Percentiles rank a stretch among this genome's conserved stretches.
These are phyloP conservation scores for Trissonchulus latispiculum DNA, from an alignment of 2,888 invertebrate genomes.

Conservation along the genomic window DNA sequence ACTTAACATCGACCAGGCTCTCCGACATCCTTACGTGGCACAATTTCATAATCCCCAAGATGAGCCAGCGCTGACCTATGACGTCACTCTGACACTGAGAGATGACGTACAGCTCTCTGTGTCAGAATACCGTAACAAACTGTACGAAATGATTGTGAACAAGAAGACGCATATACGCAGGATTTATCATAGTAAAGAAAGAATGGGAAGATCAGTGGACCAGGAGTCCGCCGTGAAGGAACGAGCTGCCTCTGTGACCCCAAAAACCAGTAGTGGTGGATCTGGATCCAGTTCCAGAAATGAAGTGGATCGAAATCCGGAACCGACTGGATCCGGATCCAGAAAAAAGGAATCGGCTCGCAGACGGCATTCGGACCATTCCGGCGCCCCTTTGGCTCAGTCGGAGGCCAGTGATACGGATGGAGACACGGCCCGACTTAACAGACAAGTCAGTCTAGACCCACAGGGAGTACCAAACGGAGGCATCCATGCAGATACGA, in stretches of 20 bases:
- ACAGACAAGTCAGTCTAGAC: not conserved
- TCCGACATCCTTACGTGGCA: conserved; percentile 73
- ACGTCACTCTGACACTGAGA: conserved; percentile 69
- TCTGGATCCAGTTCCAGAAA: too few species aligned
- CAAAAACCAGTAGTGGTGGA: too few species aligned
- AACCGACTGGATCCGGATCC: not conserved
- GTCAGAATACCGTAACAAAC: conserved; percentile 51
- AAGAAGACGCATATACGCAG: conserved; percentile 39
- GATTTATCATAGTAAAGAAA: conserved; percentile 33
- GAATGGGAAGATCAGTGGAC: not conserved
- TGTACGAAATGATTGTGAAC: conserved; percentile 63
- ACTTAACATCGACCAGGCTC: conserved; percentile 71
- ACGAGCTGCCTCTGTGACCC: not conserved
- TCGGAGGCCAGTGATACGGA: conserved; percentile 21
- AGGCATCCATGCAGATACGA: not conserved
- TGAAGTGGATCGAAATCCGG: too few species aligned
- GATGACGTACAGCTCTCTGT: conserved; percentile 83
- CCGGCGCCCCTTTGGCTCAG: conserved; percentile 29
- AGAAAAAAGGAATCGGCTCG: not conserved
- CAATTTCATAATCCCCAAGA: conserved; percentile 68
- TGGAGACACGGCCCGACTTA: not conserved
- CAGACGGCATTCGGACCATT: not conserved
- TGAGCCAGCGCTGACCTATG: conserved; percentile 62
- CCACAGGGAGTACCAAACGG: not conserved
- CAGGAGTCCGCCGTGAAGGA: not conserved